Conservation (phyloP, 2,113 vertebrate genomes). For the Sorex araneus region DNA sequence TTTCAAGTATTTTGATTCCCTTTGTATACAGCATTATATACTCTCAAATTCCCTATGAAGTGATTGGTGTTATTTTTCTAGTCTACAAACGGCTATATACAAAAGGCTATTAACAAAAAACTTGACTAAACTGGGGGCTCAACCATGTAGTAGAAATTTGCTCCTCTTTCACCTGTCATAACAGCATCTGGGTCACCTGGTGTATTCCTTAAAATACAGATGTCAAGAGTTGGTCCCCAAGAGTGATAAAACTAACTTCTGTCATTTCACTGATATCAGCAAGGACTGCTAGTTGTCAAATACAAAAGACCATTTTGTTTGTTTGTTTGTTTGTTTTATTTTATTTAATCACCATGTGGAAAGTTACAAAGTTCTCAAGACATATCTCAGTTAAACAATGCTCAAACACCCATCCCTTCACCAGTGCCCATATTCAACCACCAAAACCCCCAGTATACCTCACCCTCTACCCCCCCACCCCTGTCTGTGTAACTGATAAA, state of each 20-base stretch:
- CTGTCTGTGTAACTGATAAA: too few species aligned
- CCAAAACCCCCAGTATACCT: too few species aligned
- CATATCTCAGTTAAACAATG: too few species aligned
- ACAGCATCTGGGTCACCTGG: not conserved
- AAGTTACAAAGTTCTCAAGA: too few species aligned
- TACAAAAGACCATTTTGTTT: not conserved
- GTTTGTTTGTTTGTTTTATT: too few species aligned
- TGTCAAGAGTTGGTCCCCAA: not conserved
- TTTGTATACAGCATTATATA: slow-evolving; percentile 2
- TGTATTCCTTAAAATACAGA: not conserved
- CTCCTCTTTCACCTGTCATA: not conserved
- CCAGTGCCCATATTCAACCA: too few species aligned
- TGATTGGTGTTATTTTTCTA: not conserved
- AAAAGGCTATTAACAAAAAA: not conserved
- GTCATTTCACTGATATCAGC: slow-evolving; percentile 1
- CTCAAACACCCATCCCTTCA: too few species aligned
- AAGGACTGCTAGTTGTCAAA: not conserved
- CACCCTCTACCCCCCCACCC: too few species aligned
- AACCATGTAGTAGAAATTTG: not conserved
- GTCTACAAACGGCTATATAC: not conserved
- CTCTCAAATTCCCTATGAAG: not conserved
- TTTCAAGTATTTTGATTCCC: not conserved
- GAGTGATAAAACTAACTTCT: not conserved
- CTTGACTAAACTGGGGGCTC: not conserved
- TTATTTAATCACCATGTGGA: too few species aligned